Evolutionary conservation across 2,797 vertebrate genomes (phyloP).

Genomic region (Syngnathus acus): DNA sequence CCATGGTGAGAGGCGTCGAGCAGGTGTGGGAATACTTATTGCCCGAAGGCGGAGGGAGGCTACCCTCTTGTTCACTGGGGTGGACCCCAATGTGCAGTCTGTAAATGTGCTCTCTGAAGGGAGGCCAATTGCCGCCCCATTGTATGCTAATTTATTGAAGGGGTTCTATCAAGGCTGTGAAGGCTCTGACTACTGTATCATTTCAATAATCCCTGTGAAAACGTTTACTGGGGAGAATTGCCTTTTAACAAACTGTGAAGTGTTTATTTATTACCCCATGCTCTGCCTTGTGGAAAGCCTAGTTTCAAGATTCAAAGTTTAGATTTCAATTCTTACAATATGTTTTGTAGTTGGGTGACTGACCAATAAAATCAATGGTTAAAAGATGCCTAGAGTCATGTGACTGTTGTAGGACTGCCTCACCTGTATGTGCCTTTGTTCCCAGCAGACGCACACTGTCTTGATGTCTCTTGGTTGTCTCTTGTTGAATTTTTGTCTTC

Average conservation of each 20-base stretch:
- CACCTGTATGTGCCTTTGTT: conserved; percentile 1
- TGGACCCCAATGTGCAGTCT: no score
- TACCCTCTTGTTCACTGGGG: no score
- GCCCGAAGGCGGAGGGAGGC: no score
- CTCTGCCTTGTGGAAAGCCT: not conserved
- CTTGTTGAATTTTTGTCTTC: conserved; percentile 18
- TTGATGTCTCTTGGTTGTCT: not conserved
- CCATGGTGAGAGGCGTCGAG: no score
- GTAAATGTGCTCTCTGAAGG: no score
- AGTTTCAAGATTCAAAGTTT: not conserved
- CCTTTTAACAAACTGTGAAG: not conserved
- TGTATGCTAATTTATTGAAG: no score
- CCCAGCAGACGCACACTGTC: not conserved
- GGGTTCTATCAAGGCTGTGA: no score
- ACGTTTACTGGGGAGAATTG: not conserved
- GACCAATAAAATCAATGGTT: not conserved
- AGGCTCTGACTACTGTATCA: no score
- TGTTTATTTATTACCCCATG: not conserved
- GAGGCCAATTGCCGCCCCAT: no score
- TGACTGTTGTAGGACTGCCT: not conserved
- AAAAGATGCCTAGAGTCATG: not conserved
- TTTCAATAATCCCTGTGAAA: not conserved
- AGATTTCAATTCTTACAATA: not conserved
- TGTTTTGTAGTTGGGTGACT: not conserved
- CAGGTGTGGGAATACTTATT: no score